Percentiles rank a stretch among this genome's conserved stretches.
Evolutionary conservation across 2,113 vertebrate species (phyloP).

Genomic region (Platichthys flesus): DNA sequence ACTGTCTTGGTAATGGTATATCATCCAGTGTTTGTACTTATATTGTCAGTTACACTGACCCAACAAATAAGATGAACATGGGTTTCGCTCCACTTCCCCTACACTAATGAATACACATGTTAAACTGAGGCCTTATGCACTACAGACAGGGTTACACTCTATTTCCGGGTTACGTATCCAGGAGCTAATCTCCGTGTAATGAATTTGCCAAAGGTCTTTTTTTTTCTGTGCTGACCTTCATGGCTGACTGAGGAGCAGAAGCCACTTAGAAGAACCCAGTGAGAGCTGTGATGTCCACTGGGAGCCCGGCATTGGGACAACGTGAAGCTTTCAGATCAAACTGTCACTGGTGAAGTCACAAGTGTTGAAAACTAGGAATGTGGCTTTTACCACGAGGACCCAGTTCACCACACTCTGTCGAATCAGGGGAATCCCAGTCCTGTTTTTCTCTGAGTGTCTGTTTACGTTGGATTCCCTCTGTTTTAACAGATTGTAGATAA

Average conservation of each 20-base stretch:
- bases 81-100: background rate
- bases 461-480: background rate
- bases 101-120: background rate
- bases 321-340: slow-evolving; percentile 37
- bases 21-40: too few species aligned
- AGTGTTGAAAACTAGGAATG: background rate
- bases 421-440: background rate
- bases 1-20: too few species aligned
- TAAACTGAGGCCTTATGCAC: too few species aligned
- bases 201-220: slow-evolving; percentile 22
- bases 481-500: slow-evolving; percentile 7
- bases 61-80: too few species aligned
- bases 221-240: slow-evolving; percentile 55
- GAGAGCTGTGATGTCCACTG: slow-evolving; percentile 38
- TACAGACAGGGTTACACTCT: too few species aligned
- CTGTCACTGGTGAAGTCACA: slow-evolving; percentile 16
- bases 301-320: slow-evolving; percentile 11
- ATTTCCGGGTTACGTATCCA: too few species aligned
- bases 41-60: too few species aligned
- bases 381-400: slow-evolving; percentile 1
- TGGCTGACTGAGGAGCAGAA: slow-evolving; percentile 33
- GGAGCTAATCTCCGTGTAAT: background rate
- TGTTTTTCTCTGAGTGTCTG: background rate
- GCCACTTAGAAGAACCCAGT: slow-evolving; percentile 42
- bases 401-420: background rate